Base-by-base conservation (phyloP, 1,140 invertebrate species). In the Zophobas atratus region DNA sequence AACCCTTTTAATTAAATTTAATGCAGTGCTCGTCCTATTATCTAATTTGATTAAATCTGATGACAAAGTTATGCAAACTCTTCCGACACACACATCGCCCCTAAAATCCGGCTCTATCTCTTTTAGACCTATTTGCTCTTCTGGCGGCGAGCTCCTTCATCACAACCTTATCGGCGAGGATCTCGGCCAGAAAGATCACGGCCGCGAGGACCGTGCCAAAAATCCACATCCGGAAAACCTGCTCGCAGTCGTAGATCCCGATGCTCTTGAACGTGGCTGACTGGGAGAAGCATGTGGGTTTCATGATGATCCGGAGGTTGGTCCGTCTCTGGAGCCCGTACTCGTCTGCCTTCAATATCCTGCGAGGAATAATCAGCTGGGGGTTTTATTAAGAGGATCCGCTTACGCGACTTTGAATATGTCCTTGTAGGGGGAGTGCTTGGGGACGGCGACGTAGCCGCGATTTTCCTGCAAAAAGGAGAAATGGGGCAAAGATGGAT, bases 341-440 rank as follows among this genome's bases (percentile, higher is more conserved):
- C 78, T 84, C 82, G 41, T 78, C 56, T 6, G 81, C 70, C 41
- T 75, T 80, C 33, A 80, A 76, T 6, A 79, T 78, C 20, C 79
- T 83, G 57, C 71, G 75, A 77, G 51, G 38, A 48, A 38, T 76
- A 63, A 74, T 51, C 4, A 39, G 36, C 46, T 38, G 55, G 3
- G 60, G 53, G 32, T 75, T 53, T n/a, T 35, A 43, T 67, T 75
- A 57, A 6, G 38, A 53, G 51, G 77, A 49, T 41, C 60, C 53
- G 74, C 82, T 79, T 82, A 84, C 84, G 81, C 81, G 35, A 84
- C 70, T 77, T 80, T 85, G 81, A 89, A 88, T 67, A 89, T 86
- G 80, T 89, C 81, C 57, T 84, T 86, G 76, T 89, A 89, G 0
- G 88, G 87, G 35, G 88, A 89, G 0, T 83, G 75, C 77, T 87